Evolutionary conservation across 2,888 invertebrate genomes (phyloP), one percentile per base, ranked within the genome.

Genomic region (Megaustenia siamemsis): DNA sequence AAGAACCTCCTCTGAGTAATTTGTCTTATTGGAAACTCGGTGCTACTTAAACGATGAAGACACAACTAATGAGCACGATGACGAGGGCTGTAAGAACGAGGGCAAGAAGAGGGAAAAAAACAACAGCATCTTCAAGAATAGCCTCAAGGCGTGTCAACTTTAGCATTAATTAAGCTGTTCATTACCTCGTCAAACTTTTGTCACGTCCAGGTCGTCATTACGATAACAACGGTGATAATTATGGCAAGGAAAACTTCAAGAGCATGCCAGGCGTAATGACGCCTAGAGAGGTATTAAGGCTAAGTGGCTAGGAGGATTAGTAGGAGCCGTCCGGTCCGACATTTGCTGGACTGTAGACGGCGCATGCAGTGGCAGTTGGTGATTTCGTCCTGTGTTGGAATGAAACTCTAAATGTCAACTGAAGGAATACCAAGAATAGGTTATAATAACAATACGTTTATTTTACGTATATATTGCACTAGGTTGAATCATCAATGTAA

Each of bases 151-250:
- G 77, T 77, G 77, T 77, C 77, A 77, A 77, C 77, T 60, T 77
- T 28, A 60, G 40, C 77, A 77, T 56, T 77, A 77, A 77, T 77
- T 77, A 77, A 77, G 77, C 77, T 77, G 77, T 77, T 77, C 60
- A 77, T 60, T 60, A 77, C 77, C 56, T 35, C 38, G 60, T 77
- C 38, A 77, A 35, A 77, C 38, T 77, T 60, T 60, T 56, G 77
- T 60, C 77, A 56, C 38, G 28, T 77, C n/a, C 77, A 77, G 77
- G 56, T 56, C 38, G n/a, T 60, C 56, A 60, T 60, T 60, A 60
- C 40, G 77, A 24, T 77, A 60, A 77, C 56, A 77, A 40, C 40
- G 60, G 77, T n/a, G 56, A 77, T 60, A 60, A 77, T 77, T 60
- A 21, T 40, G 77, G 60, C 24, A n/a, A 60, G 12, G 49, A 18